Base-by-base conservation (phyloP, 2,888 invertebrate genomes). In the Rotaria macrura region DNA sequence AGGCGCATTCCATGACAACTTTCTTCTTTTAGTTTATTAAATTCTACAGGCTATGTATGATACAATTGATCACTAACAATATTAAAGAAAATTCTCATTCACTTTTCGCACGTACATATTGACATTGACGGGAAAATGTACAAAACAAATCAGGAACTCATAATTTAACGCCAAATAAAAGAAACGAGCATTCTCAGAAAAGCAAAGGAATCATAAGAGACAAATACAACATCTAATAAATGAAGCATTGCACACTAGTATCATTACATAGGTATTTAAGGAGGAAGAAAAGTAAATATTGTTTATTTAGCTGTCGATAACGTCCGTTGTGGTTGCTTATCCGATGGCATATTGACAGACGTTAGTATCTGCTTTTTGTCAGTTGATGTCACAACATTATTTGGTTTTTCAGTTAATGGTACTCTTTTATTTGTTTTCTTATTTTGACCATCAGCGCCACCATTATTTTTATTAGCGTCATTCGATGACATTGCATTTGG, bases 341-440 rank as follows among this genome's bases (percentile, higher is more conserved):
- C 79, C n/a, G 79, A 43, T 79, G 79, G 43, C n/a, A n/a, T 12
- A 43, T n/a, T 43, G n/a, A 43, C 25, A 7, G 40, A 25, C 25
- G 20, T 79, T 79, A 25, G 10, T 25, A 7, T 79, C n/a, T 40
- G 40, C 14, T 79, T 79, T 43, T 79, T 79, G 12, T 79, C 79
- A 25, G 40, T 79, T 79, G 43, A 79, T 43, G 43, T 43, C 7
- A 25, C 43, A 43, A 40, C 43, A 43, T 79, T 79, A n/a, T 9
- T 79, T 43, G 40, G n/a, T 43, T 79, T 79, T 43, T 79, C 79
- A 25, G 40, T 40, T 79, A 79, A 79, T 79, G 79, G 79, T 79
- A 43, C 43, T 79, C 79, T 25, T 79, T 43, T 43, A 4, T 9
- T 79, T 79, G 23, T 43, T 29, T 65, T 65, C 14, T 34, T 34